A percentile compares a stretch with the other conserved stretches of the same genome.
These are phyloP conservation scores for Drosophila lacicola DNA, from an alignment of 2,888 invertebrate species.

Conservation along the genomic window DNA sequence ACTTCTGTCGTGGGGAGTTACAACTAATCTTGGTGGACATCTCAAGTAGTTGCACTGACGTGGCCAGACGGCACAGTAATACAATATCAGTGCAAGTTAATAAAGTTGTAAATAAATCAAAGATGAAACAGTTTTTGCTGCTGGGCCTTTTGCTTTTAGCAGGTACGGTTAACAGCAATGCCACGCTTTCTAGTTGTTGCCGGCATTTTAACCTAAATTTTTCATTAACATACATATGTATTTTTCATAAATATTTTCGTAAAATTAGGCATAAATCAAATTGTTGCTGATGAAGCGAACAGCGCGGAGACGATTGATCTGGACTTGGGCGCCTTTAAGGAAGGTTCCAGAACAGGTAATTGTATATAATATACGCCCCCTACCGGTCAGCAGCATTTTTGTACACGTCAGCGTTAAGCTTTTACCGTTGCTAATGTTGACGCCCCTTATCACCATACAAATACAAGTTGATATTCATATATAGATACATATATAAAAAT, in stretches of 20 bases:
- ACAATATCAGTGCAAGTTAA: constrained; percentile 26
- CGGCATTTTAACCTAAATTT: constrained; percentile 67
- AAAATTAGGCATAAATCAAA: constrained; percentile 75
- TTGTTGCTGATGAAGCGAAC: constrained; percentile 72
- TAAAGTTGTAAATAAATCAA: constrained; percentile 27
- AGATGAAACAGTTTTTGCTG: constrained; percentile 81
- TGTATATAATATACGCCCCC: background rate
- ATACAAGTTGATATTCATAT: background rate
- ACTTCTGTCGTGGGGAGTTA: constrained; percentile 21
- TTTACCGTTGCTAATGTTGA: constrained; percentile 36
- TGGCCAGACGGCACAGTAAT: constrained; percentile 56
- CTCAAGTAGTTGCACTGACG: constrained; percentile 58
- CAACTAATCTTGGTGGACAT: constrained; percentile 14
- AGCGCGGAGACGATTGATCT: constrained; percentile 88
- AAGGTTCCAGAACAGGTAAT: constrained; percentile 95
- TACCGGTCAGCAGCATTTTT: constrained; percentile 12
- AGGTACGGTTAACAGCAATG: constrained; percentile 64
- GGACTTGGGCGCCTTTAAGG: constrained; percentile 93
- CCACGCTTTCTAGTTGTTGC: constrained; percentile 43
- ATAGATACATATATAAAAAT: background rate
- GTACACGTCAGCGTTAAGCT: constrained; percentile 75
- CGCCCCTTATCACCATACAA: constrained; percentile 45
- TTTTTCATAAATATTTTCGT: background rate
- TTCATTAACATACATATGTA: background rate
- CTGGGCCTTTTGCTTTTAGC: constrained; percentile 80